These are phyloP conservation scores for Petrolisthes manimaculis DNA, from an alignment of 2,888 invertebrate species.

Conservation along the genomic window DNA sequence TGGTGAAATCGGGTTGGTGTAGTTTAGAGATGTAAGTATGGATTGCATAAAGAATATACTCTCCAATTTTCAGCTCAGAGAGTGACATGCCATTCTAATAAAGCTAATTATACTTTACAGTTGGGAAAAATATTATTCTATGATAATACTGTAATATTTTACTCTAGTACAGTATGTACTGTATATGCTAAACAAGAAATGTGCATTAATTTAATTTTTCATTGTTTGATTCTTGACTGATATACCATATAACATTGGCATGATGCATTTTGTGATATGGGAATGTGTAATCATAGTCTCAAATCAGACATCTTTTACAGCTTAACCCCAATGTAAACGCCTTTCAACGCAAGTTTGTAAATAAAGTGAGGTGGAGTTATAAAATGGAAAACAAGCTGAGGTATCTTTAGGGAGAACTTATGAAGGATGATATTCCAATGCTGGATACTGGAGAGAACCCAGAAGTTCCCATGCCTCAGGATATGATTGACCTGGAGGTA, in stretches of 20 bases:
- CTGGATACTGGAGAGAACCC: conserved; percentile 97
- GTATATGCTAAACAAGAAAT: no score
- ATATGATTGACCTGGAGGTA: conserved; percentile 99
- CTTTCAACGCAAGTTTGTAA: conserved; percentile 98
- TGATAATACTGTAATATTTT: background rate
- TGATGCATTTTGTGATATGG: background rate
- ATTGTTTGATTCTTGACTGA: no score
- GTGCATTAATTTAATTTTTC: background rate
- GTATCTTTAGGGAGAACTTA: conserved; percentile 96
- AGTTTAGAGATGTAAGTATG: conserved; percentile 86
- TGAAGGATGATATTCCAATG: conserved; percentile 97
- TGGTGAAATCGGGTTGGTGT: conserved; percentile 95
- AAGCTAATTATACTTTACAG: no score
- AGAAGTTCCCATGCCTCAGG: conserved; percentile 98
- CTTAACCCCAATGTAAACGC: conserved; percentile 97
- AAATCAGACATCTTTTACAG: conserved; percentile 73
- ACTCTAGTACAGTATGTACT: no score
- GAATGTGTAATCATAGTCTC: background rate
- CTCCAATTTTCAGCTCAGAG: no score
- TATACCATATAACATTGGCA: no score
- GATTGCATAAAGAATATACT: background rate
- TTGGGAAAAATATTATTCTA: background rate
- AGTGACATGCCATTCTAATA: no score
- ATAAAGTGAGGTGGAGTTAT: conserved; percentile 96
- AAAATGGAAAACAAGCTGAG: conserved; percentile 98